Conservation (phyloP, 2,888 invertebrate species). For the Hemaris fuciformis region DNA sequence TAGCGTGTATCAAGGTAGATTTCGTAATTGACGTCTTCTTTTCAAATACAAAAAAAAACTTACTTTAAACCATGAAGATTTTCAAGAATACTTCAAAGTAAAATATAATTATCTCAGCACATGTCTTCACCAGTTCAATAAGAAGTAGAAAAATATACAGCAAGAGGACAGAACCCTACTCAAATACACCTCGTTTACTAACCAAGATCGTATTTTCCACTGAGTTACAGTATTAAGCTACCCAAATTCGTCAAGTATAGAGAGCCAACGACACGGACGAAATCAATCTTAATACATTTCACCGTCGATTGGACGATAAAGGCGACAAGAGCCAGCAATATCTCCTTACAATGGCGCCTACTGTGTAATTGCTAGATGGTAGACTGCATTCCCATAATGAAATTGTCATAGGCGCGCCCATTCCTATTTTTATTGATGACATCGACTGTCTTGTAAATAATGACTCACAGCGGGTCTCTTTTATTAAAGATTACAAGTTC, state of each 20-base stretch:
- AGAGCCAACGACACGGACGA: conserved; percentile 41
- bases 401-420: conserved; percentile 49
- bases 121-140: background rate
- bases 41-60: too few relatives aligned
- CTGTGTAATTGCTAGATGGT: conserved; percentile 54
- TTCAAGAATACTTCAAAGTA: background rate
- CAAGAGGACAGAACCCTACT: background rate
- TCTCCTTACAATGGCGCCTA: conserved; percentile 48
- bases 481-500: too few relatives aligned
- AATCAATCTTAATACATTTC: conserved; percentile 58
- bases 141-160: background rate
- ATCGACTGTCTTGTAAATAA: conserved; percentile 21
- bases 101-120: too few relatives aligned
- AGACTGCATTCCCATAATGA: conserved; percentile 59
- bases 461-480: background rate
- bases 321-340: conserved; percentile 38
- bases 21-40: too few relatives aligned
- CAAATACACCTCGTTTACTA: background rate
- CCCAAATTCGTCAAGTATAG: conserved; percentile 15
- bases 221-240: background rate
- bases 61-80: too few relatives aligned
- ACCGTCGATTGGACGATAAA: conserved; percentile 47
- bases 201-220: conserved; percentile 3
- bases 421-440: conserved; percentile 29
- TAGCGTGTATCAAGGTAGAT: too few relatives aligned